Base-by-base conservation (phyloP, 2,113 vertebrate species). In the Anguilla rostrata region DNA sequence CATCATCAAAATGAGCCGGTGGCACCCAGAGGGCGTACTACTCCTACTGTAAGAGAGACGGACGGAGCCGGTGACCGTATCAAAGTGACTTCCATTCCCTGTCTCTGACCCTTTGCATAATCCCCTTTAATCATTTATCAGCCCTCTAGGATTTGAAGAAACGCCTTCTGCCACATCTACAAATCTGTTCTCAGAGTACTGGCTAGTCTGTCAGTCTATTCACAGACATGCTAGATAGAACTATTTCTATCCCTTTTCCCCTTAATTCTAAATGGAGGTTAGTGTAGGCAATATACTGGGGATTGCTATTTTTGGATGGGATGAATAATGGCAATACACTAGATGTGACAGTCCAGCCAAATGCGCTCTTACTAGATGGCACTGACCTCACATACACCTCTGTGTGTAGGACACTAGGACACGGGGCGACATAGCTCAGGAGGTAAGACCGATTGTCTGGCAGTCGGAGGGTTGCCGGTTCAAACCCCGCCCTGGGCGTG, bases 61-160 rank as follows among this genome's bases (percentile, higher is more conserved):
- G 84, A 87, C 87, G 9, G 39, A 89, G 85, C 83, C 41, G 40
- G 49, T 85, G 82, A 79, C 40, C 86, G 86, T 90, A 87, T 89
- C 84, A 88, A 85, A 91, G 86, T 84, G 87, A 90, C 89, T 88
- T 87, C 78, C 84, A 87, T 88, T 89, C 71, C 87, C 92, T 71
- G 90, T 86, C 88, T 88, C 86, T 93, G 89, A 92, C 91, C 92
- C 90, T 92, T 81, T 80, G 89, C 34, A 86, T 95, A 96, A 96
- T 96, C 94, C 91, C 89, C 88, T 92, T 90, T 96, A 94, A 94
- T 94, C 95, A 92, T 94, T 95, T 94, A 94, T 94, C 92, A 93
- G 90, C 86, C 92, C 93, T 91, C 43, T 88, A 87, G 93, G 95
- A 94, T 95, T 95, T 94, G 88, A 86, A 90, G 87, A 84, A 87